Evolutionary conservation across 2,888 invertebrate genomes (phyloP), one percentile per base, ranked within the genome.

Genomic region (Ormia ochracea): DNA sequence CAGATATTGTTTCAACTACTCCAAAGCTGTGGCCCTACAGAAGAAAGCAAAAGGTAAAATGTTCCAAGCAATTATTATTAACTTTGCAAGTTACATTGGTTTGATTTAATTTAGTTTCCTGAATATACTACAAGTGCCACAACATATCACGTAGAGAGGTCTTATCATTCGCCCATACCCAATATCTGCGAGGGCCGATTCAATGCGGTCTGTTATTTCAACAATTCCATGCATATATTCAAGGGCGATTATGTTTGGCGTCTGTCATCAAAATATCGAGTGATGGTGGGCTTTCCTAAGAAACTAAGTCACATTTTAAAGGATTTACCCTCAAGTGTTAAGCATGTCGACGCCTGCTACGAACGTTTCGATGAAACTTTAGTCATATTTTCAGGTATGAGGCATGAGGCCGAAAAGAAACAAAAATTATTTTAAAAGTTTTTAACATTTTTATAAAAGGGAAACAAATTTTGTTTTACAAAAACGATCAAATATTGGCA

Each of bases 221-320:
- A 92, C 68, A 90, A 90, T 23, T 92, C 92, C 84, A 84, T 93
- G 19, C 92, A 93, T 85, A 90, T 93, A 73, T 93, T 93, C 84
- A 93, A 92, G 86, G 90, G 90, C 6, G 87, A 93, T 93, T 93
- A 92, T 89, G 90, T 94, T 83, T 94, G 94, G 94, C 91, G 93
- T 75, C 88, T 94, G n/a, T 87, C 88, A 10, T 87, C 89, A 1
- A 88, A 90, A 59, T 90, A 91, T 19, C 84, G 86, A 41, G 85
- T 92, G n/a, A 85, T 89, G 65, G 83, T 85, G 21, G 91, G 82
- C 38, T 93, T 92, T 85, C 93, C 93, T 0, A 89, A 90, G 3
- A 88, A 89, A 76, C 90, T 94, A 82, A 90, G 90, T 80, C 91
- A 92, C 81, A 90, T 94, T 86, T 94, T 94, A 88, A 89, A 90